Evolutionary conservation across 1,140 invertebrate genomes (phyloP), one percentile per base, ranked within the genome.

Genomic region (Orussus abietinus): DNA sequence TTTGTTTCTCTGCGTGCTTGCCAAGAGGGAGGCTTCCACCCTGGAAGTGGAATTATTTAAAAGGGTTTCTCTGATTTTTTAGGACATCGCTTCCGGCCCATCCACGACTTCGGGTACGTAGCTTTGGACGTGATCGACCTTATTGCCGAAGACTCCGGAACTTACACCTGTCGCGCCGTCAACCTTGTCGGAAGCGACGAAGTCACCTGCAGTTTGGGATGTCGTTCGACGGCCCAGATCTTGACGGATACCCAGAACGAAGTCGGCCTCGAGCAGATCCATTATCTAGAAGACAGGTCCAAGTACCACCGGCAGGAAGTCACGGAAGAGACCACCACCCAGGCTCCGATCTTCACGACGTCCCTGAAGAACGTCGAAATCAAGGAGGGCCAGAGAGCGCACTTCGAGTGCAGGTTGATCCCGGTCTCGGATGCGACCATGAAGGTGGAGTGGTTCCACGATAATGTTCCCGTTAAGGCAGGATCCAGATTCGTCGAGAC

Each of bases 401-500:
- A 98, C 60, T 98, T 98, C 62, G 96, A 98, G 70, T 94, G 90
- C 57, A 83, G 93, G 21, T 70, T 99, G 7, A 92, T 96, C 54
- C 96, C 96, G 5, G 89, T 97, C 13, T 96, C 93, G 25, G 96
- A 99, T 76, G 81, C 90, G 1, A 90, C 90, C 1, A 90, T 99
- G 86, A 92, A 90, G 67, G 92, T 99, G 0, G 91, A 97, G 75
- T 99, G 96, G 96, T 96, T 91, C 75, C 91, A 94, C 48, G 94
- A 98, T 64, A 92, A 90, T 57, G 76, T 82, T 47, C 87, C 90
- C 1, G 74, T 94, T 0, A 92, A 92, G 68, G 88, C 87, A 41
- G 88, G 89, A 6, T 91, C 89, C 0, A 77, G 90, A 52, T 93
- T 94, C 62, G 85, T 86, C 5, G 90, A 93, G 76, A 92, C 90